Evolutionary conservation across 2,797 vertebrate species (phyloP), one percentile per base, ranked within the genome.

Genomic region (Gadopsis bispinosus): DNA sequence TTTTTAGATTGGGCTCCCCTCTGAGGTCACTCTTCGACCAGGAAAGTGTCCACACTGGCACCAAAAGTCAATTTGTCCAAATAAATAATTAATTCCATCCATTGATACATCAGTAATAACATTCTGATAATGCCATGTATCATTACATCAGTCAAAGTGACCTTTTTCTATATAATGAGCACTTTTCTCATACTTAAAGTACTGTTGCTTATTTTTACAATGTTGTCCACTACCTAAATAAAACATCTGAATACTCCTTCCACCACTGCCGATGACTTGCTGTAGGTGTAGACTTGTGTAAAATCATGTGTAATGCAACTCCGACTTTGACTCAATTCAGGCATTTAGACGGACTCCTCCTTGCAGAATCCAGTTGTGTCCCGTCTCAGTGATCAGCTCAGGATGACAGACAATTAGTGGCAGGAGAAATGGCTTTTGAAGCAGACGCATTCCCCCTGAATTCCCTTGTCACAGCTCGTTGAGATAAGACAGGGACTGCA

Each of bases 401-500:
- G 65, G 19, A 80, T 82, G 86, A 83, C 82, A 79, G 83, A 87
- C 74, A 87, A 88, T 92, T 91, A 89, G 87, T 68, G 83, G 70
- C 80, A 83, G 74, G 41, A 76, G 84, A 87, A 88, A 82, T 82
- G 80, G 64, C 72, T 90, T 81, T 86, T 53, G 81, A 84, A 81
- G 82, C 76, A 65, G 69, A 70, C 83, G 63, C 76, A 60, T 85
- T 88, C 76, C 72, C 84, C 75, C 81, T 84, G 79, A 90, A 90
- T 83, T 87, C 89, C 83, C 92, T 73, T 83, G 89, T 91, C 89
- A 91, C 75, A 80, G 79, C 77, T 85, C 67, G 68, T 81, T 69
- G 79, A 22, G 47, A 78, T 75, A 86, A 83, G 83, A 78, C 69
- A 2, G 69, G 16, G 80, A 77, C 83, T 81, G 72, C 61, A 69